Evolutionary conservation across 2,888 invertebrate species (phyloP).

Genomic region (Netelia inedita): DNA sequence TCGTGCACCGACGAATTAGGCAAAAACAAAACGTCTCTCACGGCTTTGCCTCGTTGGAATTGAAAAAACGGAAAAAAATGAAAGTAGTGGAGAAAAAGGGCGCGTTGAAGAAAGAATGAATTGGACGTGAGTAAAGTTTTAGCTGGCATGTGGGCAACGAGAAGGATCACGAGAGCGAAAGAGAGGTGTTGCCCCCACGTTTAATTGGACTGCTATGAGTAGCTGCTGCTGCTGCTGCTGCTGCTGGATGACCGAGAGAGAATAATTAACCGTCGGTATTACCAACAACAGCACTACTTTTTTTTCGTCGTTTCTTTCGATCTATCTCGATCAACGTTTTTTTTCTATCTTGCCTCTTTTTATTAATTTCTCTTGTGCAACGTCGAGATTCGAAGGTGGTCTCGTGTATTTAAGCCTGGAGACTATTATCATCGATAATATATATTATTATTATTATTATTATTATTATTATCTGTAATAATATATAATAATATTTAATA

Average conservation of each 20-base stretch:
- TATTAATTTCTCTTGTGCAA: constrained; percentile 43
- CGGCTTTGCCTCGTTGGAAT: constrained; percentile 45
- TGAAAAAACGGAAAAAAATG: constrained; percentile 40
- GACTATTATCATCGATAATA: constrained; percentile 17
- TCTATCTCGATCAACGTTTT: constrained; percentile 58
- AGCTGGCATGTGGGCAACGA: constrained; percentile 50
- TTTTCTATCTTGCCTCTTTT: constrained; percentile 22
- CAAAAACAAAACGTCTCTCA: constrained; percentile 80
- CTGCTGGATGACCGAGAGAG: constrained; percentile 29
- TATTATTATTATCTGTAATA: constrained; percentile 2
- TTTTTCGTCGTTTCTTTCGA: constrained; percentile 43
- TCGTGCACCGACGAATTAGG: constrained; percentile 77
- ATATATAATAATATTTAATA: background rate
- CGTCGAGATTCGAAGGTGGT: constrained; percentile 4
- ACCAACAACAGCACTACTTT: constrained; percentile 54
- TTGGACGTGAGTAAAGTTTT: constrained; percentile 52
- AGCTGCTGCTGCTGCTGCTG: constrained; percentile 30
- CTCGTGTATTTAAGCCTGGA: background rate
- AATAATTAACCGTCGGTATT: constrained; percentile 59
- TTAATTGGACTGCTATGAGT: constrained; percentile 58
- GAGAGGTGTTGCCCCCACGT: constrained; percentile 54
- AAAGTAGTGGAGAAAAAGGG: constrained; percentile 60
- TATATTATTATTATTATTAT: constrained; percentile 4
- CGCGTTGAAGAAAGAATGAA: constrained; percentile 59
- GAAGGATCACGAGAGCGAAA: constrained; percentile 2